Evolutionary conservation across 2,113 vertebrate genomes (phyloP).

Genomic region (Vanacampus margaritifer): DNA sequence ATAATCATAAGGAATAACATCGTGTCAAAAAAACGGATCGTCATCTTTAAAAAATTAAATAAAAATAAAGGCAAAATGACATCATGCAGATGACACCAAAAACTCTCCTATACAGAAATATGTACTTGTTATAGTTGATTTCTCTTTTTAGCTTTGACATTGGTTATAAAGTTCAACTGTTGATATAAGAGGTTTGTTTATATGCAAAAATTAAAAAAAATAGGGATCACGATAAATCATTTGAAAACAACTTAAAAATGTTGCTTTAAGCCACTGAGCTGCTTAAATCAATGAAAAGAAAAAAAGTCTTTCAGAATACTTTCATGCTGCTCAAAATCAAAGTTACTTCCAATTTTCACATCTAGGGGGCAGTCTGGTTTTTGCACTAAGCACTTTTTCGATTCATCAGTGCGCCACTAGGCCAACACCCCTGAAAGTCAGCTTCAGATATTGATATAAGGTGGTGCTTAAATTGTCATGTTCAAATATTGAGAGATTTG

Average conservation of each 20-base stretch:
- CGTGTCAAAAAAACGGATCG: conserved; percentile 32
- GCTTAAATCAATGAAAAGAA: no score
- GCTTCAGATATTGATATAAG: no score
- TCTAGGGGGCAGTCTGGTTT: no score
- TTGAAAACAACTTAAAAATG: background rate
- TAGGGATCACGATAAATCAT: background rate
- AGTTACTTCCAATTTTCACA: no score
- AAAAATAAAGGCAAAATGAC: conserved; percentile 40
- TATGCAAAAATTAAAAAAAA: background rate
- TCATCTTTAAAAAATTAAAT: conserved; percentile 38
- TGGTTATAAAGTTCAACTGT: background rate
- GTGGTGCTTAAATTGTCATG: no score
- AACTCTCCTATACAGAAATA: conserved; percentile 6
- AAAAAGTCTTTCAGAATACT: no score
- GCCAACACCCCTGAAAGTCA: no score
- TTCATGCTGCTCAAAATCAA: no score
- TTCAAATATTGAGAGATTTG: no score
- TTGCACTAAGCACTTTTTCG: no score
- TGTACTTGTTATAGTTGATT: background rate
- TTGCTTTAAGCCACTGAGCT: no score
- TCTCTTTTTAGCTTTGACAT: background rate
- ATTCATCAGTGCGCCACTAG: no score
- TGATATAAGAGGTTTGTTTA: background rate
- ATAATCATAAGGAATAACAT: conserved; percentile 29
- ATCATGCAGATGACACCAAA: conserved; percentile 48